Evolutionary conservation across 2,888 invertebrate genomes (phyloP).

Genomic region (Drosophila paucipuncta): DNA sequence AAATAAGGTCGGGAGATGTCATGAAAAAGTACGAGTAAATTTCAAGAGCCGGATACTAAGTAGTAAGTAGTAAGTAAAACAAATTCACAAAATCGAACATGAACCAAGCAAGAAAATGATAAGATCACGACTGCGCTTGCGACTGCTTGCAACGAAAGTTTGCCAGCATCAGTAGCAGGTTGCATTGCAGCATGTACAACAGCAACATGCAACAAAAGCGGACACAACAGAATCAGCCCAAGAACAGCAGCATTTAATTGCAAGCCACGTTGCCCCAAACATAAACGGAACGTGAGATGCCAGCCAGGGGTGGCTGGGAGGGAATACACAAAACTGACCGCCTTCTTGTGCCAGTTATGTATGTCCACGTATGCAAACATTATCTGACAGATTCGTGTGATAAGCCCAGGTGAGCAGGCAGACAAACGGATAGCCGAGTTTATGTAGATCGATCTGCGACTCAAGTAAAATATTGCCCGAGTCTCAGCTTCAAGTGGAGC

Average conservation of each 20-base stretch:
- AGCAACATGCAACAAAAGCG: constrained; percentile 44
- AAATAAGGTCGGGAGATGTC: constrained; percentile 77
- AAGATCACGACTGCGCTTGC: constrained; percentile 71
- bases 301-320: constrained; percentile 5
- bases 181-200: constrained; percentile 61
- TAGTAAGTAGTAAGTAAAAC: constrained; percentile 62
- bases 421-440: constrained; percentile 11
- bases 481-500: constrained; percentile 51
- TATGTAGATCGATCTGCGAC: constrained; percentile 67
- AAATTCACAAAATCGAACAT: constrained; percentile 79
- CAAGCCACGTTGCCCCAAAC: constrained; percentile 72
- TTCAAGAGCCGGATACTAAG: constrained; percentile 26
- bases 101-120: constrained; percentile 76
- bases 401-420: constrained; percentile 48
- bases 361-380: constrained; percentile 74
- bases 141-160: constrained; percentile 47
- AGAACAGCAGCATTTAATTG: constrained; percentile 66
- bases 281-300: constrained; percentile 55
- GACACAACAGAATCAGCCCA: constrained; percentile 30
- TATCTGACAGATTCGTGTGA: constrained; percentile 80
- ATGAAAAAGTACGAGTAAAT: constrained; percentile 54
- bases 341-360: constrained; percentile 62
- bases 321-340: constrained; percentile 39
- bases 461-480: constrained; percentile 73
- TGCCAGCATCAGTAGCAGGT: constrained; percentile 66